Conservation (phyloP, 2,888 invertebrate genomes). For the Mesoligia furuncula region DNA sequence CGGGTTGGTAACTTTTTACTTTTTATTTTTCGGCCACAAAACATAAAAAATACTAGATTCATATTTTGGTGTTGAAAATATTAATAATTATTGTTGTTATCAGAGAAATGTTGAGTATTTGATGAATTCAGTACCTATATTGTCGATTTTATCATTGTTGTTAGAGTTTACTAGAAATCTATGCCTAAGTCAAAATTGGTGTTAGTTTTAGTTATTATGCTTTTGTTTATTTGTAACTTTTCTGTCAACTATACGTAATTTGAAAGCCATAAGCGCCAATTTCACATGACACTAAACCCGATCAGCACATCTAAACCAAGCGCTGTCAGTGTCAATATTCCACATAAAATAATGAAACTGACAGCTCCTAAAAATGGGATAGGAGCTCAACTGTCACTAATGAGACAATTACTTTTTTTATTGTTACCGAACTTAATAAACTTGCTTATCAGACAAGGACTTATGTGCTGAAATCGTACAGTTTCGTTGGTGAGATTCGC, state of each 20-base stretch:
- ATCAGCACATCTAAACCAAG: background rate
- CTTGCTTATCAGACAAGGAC: background rate
- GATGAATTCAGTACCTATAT: slow-evolving; percentile 29
- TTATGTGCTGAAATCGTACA: background rate
- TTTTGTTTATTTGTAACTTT: slow-evolving; percentile 8
- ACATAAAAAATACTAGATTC: background rate
- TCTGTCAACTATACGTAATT: slow-evolving; percentile 30
- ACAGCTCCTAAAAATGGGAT: background rate
- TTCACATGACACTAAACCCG: background rate
- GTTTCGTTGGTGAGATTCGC: background rate
- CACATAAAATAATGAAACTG: background rate
- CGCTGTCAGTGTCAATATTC: background rate
- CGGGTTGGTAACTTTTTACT: background rate
- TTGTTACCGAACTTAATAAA: too few species aligned
- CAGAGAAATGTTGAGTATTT: slow-evolving; percentile 17
- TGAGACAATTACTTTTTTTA: too few species aligned
- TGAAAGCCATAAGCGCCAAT: background rate
- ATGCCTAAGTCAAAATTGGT: slow-evolving; percentile 36
- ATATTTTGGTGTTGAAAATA: slow-evolving; percentile 10
- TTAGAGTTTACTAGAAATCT: slow-evolving; percentile 38
- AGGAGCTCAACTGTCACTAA: too few species aligned
- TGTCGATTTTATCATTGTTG: slow-evolving; percentile 39
- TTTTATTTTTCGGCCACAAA: background rate
- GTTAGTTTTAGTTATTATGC: slow-evolving; percentile 1
- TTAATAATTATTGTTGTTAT: slow-evolving; percentile 18